Percentiles rank a stretch among this genome's conserved stretches.
Evolutionary conservation across 2,113 vertebrate species (phyloP).

Genomic region (Dromiciops gliroides): DNA sequence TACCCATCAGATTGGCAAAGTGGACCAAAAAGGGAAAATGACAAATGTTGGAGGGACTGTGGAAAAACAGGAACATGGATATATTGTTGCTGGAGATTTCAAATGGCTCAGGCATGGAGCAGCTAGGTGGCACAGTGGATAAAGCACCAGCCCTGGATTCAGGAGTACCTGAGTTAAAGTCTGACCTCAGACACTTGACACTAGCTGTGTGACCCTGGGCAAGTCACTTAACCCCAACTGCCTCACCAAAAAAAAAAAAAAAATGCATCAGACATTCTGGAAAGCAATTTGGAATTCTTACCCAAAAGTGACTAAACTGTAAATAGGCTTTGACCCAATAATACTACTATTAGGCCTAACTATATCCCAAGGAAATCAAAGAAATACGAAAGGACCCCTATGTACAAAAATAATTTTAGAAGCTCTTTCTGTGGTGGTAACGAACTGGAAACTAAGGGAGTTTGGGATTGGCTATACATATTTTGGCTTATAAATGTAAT

Average conservation of each 20-base stretch:
- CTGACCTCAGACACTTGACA: too few species aligned
- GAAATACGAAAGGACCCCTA: background rate
- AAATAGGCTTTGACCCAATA: background rate
- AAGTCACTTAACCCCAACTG: too few species aligned
- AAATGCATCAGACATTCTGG: background rate
- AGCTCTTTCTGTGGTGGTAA: background rate
- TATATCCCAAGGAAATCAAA: background rate
- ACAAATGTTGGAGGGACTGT: background rate
- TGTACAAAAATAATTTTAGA: background rate
- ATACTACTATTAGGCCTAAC: background rate
- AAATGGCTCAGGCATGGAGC: background rate
- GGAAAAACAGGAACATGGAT: background rate
- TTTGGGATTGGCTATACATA: background rate
- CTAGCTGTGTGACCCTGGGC: too few species aligned
- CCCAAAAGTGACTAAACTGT: background rate
- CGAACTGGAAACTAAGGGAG: too few species aligned
- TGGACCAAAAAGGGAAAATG: background rate
- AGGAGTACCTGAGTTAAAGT: too few species aligned
- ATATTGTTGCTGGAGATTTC: background rate
- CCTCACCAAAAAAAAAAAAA: too few species aligned
- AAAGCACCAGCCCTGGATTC: too few species aligned
- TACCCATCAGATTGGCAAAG: background rate
- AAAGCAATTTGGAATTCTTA: background rate
- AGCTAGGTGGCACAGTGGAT: too few species aligned
- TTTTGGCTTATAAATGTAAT: background rate